Evolutionary conservation across 2,888 invertebrate genomes (phyloP).

Genomic region (Eupithecia dodoneata): DNA sequence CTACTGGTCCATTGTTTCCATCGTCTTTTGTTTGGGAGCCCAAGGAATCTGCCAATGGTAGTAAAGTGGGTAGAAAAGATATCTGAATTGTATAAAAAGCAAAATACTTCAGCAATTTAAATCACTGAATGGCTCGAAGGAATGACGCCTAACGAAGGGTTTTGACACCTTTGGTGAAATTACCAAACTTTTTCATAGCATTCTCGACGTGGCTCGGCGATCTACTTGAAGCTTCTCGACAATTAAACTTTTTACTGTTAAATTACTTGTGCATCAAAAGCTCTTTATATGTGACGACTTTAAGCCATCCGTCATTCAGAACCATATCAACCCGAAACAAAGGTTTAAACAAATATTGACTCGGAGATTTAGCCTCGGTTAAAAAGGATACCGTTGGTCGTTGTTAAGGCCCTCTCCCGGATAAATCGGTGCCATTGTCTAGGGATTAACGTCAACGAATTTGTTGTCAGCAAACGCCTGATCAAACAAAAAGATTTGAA

Average conservation of each 20-base stretch:
- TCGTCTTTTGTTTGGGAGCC: slow-evolving; percentile 49
- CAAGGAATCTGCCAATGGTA: slow-evolving; percentile 41
- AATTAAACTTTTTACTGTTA: slow-evolving; percentile 56
- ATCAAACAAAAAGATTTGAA: slow-evolving; percentile 80
- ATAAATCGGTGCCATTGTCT: slow-evolving; percentile 79
- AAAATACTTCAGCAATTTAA: slow-evolving; percentile 59
- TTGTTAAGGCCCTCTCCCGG: slow-evolving; percentile 62
- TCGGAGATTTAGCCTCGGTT: slow-evolving; percentile 65
- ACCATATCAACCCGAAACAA: slow-evolving; percentile 54
- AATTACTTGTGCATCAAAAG: slow-evolving; percentile 20
- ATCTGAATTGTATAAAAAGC: slow-evolving; percentile 51
- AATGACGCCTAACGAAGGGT: slow-evolving; percentile 64
- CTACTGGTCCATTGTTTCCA: slow-evolving; percentile 52
- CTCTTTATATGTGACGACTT: slow-evolving; percentile 6
- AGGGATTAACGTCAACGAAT: slow-evolving; percentile 82
- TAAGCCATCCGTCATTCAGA: slow-evolving; percentile 23
- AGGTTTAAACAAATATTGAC: slow-evolving; percentile 73
- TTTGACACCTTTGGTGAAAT: slow-evolving; percentile 63
- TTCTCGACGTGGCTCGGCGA: slow-evolving; percentile 53
- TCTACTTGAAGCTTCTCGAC: slow-evolving; percentile 51
- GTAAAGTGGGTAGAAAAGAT: slow-evolving; percentile 32
- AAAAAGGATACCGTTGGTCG: slow-evolving; percentile 68
- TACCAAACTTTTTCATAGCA: slow-evolving; percentile 58
- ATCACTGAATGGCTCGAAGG: slow-evolving; percentile 55
- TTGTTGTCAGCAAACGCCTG: slow-evolving; percentile 82